These are phyloP conservation scores for Macrosteles quadrilineatus DNA, from an alignment of 1,140 invertebrate species.

Conservation along the genomic window DNA sequence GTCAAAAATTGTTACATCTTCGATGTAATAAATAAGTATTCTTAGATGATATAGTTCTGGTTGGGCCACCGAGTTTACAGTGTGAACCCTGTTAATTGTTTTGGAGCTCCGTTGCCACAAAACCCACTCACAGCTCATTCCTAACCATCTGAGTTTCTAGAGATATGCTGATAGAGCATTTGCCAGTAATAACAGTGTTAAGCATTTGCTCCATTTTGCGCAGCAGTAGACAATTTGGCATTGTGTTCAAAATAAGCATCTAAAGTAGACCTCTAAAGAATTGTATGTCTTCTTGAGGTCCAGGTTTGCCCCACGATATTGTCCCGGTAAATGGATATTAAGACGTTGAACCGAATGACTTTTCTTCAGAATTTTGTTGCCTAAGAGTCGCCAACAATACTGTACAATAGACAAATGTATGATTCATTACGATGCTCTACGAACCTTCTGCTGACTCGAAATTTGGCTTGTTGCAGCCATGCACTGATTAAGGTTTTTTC, in stretches of 20 bases:
- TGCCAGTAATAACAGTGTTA: neutral
- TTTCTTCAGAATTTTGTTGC: neutral
- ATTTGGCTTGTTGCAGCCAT: no score
- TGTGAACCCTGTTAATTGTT: neutral
- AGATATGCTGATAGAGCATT: neutral
- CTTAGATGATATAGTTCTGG: neutral
- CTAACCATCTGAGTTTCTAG: constrained; percentile 10
- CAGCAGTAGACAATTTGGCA: neutral
- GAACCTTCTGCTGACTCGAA: no score
- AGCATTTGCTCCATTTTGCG: neutral
- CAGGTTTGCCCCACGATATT: neutral
- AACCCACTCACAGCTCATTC: neutral
- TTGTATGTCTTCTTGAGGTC: neutral
- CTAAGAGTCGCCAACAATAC: neutral
- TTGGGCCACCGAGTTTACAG: neutral
- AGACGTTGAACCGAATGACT: neutral
- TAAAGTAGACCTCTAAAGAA: neutral
- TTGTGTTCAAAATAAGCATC: neutral
- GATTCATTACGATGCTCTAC: no score
- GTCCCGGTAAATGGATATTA: neutral
- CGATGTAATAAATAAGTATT: neutral
- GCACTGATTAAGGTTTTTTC: no score
- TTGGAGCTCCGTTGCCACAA: neutral
- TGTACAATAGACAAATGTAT: no score
- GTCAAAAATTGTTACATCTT: neutral